Evolutionary conservation across 2,797 vertebrate genomes (phyloP).

Genomic region (Lepilemur septentrionalis): DNA sequence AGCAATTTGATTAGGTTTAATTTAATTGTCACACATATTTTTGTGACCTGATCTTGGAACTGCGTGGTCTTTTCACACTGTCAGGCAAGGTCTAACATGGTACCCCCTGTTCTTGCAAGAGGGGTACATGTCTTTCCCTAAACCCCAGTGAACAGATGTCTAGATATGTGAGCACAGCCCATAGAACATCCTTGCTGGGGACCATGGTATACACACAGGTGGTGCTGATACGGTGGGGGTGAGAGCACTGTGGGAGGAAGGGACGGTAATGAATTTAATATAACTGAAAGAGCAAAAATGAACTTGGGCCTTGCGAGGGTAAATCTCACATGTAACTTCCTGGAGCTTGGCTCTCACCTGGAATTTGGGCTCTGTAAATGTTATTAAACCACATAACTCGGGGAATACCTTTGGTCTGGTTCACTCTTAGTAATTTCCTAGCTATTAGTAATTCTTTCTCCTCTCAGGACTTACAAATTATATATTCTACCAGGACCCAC

Average conservation of each 20-base stretch:
- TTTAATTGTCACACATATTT: background rate
- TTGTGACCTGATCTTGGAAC: background rate
- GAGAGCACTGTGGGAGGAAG: accelerated
- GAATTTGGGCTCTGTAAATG: background rate
- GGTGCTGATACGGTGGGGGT: background rate
- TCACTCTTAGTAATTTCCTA: background rate
- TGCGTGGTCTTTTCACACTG: background rate
- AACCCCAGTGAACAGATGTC: background rate
- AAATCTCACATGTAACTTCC: background rate
- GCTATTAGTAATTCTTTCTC: background rate
- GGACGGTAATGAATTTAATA: background rate
- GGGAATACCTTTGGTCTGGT: background rate
- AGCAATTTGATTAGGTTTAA: background rate
- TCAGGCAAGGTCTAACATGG: background rate
- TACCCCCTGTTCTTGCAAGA: background rate
- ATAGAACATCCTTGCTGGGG: background rate
- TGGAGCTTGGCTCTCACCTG: background rate
- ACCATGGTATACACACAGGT: background rate
- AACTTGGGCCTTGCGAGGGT: background rate
- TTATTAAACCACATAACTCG: background rate
- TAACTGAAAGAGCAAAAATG: background rate
- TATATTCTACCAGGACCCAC: background rate
- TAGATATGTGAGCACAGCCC: background rate
- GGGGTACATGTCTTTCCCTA: background rate
- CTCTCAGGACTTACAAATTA: background rate